A percentile compares a stretch with the other conserved stretches of the same genome.
These are phyloP conservation scores for Euspilapteryx auroguttella DNA, from an alignment of 2,888 invertebrate species.

Conservation along the genomic window DNA sequence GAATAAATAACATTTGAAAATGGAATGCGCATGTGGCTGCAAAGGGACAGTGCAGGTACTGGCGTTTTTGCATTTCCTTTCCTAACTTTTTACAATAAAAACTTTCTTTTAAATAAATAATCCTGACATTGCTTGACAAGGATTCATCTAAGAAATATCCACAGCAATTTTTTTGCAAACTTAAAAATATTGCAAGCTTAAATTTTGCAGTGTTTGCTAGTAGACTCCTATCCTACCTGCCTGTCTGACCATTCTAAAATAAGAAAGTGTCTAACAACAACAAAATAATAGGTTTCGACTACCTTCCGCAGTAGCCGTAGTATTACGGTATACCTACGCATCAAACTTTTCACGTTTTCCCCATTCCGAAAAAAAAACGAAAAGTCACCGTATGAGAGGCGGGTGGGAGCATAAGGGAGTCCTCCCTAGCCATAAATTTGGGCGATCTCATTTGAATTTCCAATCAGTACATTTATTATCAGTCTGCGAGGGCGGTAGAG, in stretches of 20 bases:
- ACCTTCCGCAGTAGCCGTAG: too few species aligned
- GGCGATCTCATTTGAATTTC: conserved; percentile 52
- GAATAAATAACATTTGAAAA: conserved; percentile 30
- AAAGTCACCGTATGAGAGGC: too few species aligned
- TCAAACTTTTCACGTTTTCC: too few species aligned
- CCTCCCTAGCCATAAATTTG: conserved; percentile 45
- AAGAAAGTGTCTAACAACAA: too few species aligned
- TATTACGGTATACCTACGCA: too few species aligned
- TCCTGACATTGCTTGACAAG: conserved; percentile 50
- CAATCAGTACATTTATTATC: conserved; percentile 22
- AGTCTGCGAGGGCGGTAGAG: conserved; percentile 2
- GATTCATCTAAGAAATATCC: conserved; percentile 52
- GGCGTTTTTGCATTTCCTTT: conserved; percentile 59
- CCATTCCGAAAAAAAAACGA: too few species aligned
- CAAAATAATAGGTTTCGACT: too few species aligned
- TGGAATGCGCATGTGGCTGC: conserved; percentile 49
- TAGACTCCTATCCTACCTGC: too few species aligned
- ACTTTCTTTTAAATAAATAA: conserved; percentile 62
- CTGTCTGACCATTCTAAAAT: too few species aligned
- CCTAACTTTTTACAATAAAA: conserved; percentile 56
- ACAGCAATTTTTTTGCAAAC: conserved; percentile 10
- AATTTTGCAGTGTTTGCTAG: too few species aligned
- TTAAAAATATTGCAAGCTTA: too few species aligned
- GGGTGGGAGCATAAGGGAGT: conserved; percentile 18
- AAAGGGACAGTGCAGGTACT: conserved; percentile 50